Conservation (phyloP, 1,140 invertebrate species). For the Mesaphorura yosii region DNA sequence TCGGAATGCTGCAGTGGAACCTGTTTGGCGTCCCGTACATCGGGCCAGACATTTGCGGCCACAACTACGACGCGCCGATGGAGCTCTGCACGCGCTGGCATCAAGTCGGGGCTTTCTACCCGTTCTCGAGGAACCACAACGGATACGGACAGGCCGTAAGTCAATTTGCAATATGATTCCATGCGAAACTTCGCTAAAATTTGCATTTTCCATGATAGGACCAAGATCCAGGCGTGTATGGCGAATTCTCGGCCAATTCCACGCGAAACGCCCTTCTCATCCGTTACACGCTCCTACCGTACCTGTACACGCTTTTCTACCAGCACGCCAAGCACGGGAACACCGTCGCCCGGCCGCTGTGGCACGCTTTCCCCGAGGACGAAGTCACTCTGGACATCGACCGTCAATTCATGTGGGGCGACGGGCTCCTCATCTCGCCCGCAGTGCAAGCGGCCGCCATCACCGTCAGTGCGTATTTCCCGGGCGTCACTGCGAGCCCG, state of each 20-base stretch:
- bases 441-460: constrained; percentile 29
- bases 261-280: constrained; percentile 34
- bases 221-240: constrained; percentile 34
- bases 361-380: constrained; percentile 34
- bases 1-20: constrained; percentile 33
- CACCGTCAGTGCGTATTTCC: constrained; percentile 37
- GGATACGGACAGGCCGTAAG: constrained; percentile 1
- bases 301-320: constrained; percentile 42
- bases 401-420: constrained; percentile 35
- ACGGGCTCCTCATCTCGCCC: constrained; percentile 32
- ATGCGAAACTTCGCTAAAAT: background rate
- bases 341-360: constrained; percentile 32
- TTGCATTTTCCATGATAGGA: no score
- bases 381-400: constrained; percentile 29
- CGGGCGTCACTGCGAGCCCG: no score
- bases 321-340: constrained; percentile 28
- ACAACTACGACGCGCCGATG: constrained; percentile 37
- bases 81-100: constrained; percentile 39
- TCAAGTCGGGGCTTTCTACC: constrained; percentile 41
- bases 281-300: constrained; percentile 42
- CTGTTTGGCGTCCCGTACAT: constrained; percentile 44
- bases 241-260: constrained; percentile 30
- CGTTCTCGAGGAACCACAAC: constrained; percentile 35
- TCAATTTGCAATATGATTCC: background rate
- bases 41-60: constrained; percentile 50